Evolutionary conservation across 2,797 vertebrate species (phyloP), one percentile per base, ranked within the genome.

Genomic region (Euthynnus affinis): DNA sequence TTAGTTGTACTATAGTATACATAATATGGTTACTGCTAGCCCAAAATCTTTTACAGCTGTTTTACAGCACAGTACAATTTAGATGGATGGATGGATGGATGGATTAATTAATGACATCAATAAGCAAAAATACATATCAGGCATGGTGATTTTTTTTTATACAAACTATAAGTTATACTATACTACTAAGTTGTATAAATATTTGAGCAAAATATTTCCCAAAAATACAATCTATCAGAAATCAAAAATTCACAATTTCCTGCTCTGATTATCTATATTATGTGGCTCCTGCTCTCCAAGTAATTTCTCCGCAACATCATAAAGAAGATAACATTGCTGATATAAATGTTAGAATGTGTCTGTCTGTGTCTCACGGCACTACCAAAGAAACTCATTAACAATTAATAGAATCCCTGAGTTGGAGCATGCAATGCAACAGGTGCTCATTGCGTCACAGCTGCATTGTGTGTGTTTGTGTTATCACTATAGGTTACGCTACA

Each of bases 371-470:
- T 37, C 42, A 20, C 8, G 57, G 29, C 15, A 48, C 62, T 76
- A 74, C 66, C 60, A 78, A 69, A 71, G 76, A 84, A 81, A 87
- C 2, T 4, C 92, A 96, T 97, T 94, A 97, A 97, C 95, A 95
- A 96, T 97, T 97, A 89, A 98, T 91, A 84, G 82, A 82, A 84
- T 67, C 60, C 72, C 73, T 81, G 73, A 73, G 95, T 93, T 95
- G 57, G 64, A 96, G 83, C 92, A 89, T 88, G 94, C 88, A 76
- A 80, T 90, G 92, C 95, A 96, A 96, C 97, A 98, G 96, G 96
- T 97, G 95, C 93, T 95, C 91, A 86, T 94, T 89, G 91, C 91
- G 68, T 89, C 88, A 85, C 89, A 87, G 88, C 87, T 93, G 89
- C 84, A 75, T 56, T 80, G 80, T 75, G 82, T 81, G 78, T 82